phyloP scores from a whole-genome alignment of 2,888 invertebrate genomes.

The Cephus runcator region DNA sequence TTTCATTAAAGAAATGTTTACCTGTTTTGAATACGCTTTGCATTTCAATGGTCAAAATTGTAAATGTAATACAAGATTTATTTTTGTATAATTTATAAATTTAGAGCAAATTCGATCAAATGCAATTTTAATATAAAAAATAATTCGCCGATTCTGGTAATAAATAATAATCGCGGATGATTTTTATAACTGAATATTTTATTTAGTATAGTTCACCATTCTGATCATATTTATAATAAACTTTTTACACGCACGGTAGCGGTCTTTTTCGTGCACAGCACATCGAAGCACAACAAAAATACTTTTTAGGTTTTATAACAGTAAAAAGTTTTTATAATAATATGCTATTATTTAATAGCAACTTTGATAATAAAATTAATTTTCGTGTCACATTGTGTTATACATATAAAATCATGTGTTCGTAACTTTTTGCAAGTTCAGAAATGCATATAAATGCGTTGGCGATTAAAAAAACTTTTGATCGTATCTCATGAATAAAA shows the following conservation, averaged over 20 bases:
- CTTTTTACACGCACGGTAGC: not conserved
- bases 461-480: not conserved
- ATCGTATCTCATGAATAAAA: not conserved
- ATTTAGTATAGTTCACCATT: not conserved
- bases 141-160: not conserved
- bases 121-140: no score
- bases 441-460: not conserved
- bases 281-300: not conserved
- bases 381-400: not conserved
- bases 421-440: not conserved
- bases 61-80: not conserved
- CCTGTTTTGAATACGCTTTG: not conserved
- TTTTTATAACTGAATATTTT: not conserved
- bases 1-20: not conserved
- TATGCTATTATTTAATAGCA: not conserved
- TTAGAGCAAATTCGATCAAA: no score
- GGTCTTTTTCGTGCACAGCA: no score
- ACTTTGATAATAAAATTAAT: not conserved
- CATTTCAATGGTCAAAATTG: not conserved
- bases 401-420: not conserved
- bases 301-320: not conserved
- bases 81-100: not conserved
- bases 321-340: not conserved
- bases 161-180: not conserved
- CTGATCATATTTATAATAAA: not conserved